Base-by-base conservation (phyloP, 2,888 invertebrate genomes). In the Entomobrya proxima region DNA sequence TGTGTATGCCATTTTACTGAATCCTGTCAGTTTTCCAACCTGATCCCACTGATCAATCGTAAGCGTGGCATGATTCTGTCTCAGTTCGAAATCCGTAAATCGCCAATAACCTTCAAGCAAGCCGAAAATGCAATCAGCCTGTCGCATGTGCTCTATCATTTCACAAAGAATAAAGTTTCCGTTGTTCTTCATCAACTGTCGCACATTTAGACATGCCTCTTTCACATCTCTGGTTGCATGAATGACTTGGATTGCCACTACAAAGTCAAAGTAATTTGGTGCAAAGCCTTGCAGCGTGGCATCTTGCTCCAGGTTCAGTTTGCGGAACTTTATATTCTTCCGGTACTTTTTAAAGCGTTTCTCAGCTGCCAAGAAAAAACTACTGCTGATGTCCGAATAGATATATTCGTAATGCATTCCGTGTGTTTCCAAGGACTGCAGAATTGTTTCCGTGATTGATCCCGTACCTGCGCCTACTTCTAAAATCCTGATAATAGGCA, bases 301-400 rank as follows among this genome's bases (percentile, higher is more conserved):
- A 13, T 87, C 87, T 4, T 83, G 77, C 35, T 87, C 87, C 5
- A 87, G 21, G 55, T 88, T 84, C 5, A 86, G 35, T 3, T 78
- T 76, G 18, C 47, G 75, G 58, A 80, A 88, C 18, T 72, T 40
- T 3, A 88, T 58, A 32, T 35, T 37, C 6, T 84, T 77, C n/a
- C 69, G 32, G 27, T 18, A 64, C n/a, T 67, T 50, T 40, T 79
- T 67, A 47, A 86, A 88, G 2, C 79, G 52, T 15, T 83, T 77
- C 37, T 77, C 55, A 13, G 84, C 83, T 3, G 37, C 32, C 2
- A 75, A 64, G 32, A 88, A 80, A 11, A 86, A 79, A 0, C 77
- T 64, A 0, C 83, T 50, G 0, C 86, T 86, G 18, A 86, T 79
- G 30, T 88, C 88, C 0, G 88, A 86, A 77, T 84, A 88, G 11